Evolutionary conservation across 2,113 vertebrate species (phyloP).

Genomic region (Nettapus auritus): DNA sequence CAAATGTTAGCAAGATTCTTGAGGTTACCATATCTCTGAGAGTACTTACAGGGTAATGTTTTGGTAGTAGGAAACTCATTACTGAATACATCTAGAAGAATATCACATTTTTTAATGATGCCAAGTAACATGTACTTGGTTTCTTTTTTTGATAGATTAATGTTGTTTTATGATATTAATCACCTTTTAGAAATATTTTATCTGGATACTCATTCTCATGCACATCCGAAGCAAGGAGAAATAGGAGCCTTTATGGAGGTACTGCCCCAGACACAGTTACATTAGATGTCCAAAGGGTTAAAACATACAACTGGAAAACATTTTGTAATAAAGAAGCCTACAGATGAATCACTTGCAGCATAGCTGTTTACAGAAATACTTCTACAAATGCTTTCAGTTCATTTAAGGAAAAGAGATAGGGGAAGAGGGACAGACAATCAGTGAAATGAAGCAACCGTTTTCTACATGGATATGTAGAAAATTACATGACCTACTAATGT

Average conservation of each 20-base stretch:
- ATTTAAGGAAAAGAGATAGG: not conserved
- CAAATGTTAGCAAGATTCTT: not conserved
- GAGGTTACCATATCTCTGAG: not conserved
- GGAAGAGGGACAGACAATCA: not conserved
- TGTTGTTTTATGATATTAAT: not conserved
- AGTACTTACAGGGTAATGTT: not conserved
- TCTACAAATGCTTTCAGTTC: not conserved
- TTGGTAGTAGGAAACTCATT: not conserved
- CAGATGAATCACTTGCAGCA: rapidly evolving
- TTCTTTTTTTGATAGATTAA: not conserved
- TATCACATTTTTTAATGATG: not conserved
- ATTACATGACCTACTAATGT: not conserved
- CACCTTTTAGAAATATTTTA: not conserved
- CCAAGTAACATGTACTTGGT: not conserved
- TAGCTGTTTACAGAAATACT: not conserved
- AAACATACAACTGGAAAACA: rapidly evolving
- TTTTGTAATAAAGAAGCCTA: not conserved
- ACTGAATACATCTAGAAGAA: not conserved
- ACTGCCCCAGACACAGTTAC: rapidly evolving
- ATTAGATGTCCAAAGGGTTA: not conserved
- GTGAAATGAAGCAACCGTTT: not conserved
- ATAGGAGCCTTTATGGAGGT: rapidly evolving
- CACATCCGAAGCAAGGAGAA: rapidly evolving
- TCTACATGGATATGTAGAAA: not conserved
- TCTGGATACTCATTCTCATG: not conserved